A percentile compares a stretch with the other conserved stretches of the same genome.
Conservation (phyloP, 2,888 invertebrate genomes). For the Leucozona laternaria region DNA sequence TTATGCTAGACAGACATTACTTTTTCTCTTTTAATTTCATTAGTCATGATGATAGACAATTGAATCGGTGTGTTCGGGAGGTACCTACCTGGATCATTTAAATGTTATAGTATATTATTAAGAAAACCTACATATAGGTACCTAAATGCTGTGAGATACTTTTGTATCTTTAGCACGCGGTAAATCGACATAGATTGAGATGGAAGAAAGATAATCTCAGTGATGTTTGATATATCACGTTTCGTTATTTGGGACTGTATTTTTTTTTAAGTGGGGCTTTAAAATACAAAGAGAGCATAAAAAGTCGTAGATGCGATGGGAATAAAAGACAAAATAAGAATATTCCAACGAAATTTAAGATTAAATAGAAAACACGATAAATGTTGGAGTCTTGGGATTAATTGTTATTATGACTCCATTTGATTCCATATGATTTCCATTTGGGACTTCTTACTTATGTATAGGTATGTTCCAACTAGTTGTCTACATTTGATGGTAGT, state of each 20-base stretch:
- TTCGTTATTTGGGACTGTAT: slow-evolving; percentile 71
- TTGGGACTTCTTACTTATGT: not conserved
- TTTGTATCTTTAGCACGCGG: slow-evolving; percentile 64
- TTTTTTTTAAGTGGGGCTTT: slow-evolving; percentile 54
- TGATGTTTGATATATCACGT: slow-evolving; percentile 75
- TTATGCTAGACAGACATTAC: slow-evolving; percentile 50
- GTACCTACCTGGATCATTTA: slow-evolving; percentile 71
- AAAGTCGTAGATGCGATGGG: slow-evolving; percentile 25
- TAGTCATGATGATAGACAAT: slow-evolving; percentile 75
- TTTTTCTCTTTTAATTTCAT: slow-evolving; percentile 69
- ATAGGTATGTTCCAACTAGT: no score
- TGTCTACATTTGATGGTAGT: no score
- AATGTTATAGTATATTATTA: slow-evolving; percentile 48
- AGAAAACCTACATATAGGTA: not conserved
- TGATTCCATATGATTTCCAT: not conserved
- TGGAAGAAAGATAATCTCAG: slow-evolving; percentile 70
- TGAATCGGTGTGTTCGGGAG: slow-evolving; percentile 43
- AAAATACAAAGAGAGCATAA: slow-evolving; percentile 45
- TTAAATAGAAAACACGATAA: slow-evolving; percentile 32
- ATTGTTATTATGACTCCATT: not conserved
- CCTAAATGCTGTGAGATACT: slow-evolving; percentile 65
- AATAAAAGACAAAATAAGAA: slow-evolving; percentile 22
- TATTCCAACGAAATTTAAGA: slow-evolving; percentile 62
- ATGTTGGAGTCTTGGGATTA: slow-evolving; percentile 19
- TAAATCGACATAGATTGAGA: slow-evolving; percentile 58